A percentile compares a stretch with the other conserved stretches of the same genome.
Conservation (phyloP, 2,888 invertebrate genomes). For the Amiota mariae region DNA sequence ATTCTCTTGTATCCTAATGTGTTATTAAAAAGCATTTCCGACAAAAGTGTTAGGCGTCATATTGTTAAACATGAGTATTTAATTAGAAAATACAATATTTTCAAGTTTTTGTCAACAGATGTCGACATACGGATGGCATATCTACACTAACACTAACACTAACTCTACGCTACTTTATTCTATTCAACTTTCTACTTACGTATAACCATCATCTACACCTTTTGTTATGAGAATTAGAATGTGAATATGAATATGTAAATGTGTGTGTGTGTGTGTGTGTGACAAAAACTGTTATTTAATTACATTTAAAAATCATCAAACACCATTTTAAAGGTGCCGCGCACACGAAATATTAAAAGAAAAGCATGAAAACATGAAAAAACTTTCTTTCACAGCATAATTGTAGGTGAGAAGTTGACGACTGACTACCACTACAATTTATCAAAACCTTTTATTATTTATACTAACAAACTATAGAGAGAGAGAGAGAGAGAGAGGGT, state of each 20-base stretch:
- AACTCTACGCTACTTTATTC: no score
- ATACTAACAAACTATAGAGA: background rate
- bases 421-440: background rate
- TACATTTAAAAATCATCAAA: conserved; percentile 3
- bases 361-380: background rate
- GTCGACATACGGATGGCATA: no score
- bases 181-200: no score
- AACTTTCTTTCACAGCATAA: background rate
- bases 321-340: conserved; percentile 3
- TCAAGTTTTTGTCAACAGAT: background rate
- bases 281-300: conserved; percentile 9
- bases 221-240: no score
- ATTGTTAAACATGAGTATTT: conserved; percentile 69
- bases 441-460: background rate
- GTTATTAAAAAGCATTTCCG: conserved; percentile 69
- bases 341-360: background rate
- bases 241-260: no score
- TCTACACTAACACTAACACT: no score
- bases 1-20: conserved; percentile 49
- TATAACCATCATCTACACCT: no score
- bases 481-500: no score
- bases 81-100: conserved; percentile 62
- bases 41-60: conserved; percentile 65
- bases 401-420: background rate
- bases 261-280: no score